Evolutionary conservation across 1,140 invertebrate species (phyloP).

Genomic region (Tetramorium simillimum): DNA sequence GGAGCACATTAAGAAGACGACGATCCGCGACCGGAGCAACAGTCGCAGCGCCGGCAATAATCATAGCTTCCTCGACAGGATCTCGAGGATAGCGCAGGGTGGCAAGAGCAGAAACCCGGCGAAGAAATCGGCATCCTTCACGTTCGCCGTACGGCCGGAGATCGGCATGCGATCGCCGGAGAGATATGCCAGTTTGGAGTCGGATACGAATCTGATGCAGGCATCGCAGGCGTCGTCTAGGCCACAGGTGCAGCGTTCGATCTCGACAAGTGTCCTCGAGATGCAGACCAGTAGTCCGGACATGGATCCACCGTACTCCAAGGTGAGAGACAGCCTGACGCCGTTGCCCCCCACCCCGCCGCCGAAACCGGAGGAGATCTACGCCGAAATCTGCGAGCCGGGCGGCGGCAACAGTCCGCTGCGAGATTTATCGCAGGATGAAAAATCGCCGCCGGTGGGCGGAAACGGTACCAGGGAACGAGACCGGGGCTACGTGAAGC

Average conservation of each 20-base stretch:
- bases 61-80: slow-evolving; percentile 79
- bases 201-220: slow-evolving; percentile 79
- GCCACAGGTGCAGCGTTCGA: slow-evolving; percentile 82
- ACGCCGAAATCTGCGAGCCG: slow-evolving; percentile 82
- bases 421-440: slow-evolving; percentile 70
- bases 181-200: slow-evolving; percentile 82
- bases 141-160: slow-evolving; percentile 82
- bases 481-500: slow-evolving; percentile 80
- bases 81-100: slow-evolving; percentile 83
- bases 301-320: slow-evolving; percentile 83
- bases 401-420: slow-evolving; percentile 51
- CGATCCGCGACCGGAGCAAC: slow-evolving; percentile 81
- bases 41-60: slow-evolving; percentile 71
- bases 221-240: slow-evolving; percentile 63
- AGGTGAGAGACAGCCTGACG: slow-evolving; percentile 82
- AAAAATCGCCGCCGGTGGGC: slow-evolving; percentile 64
- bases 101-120: slow-evolving; percentile 81
- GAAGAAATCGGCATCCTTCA: slow-evolving; percentile 83
- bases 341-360: slow-evolving; percentile 80
- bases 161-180: slow-evolving; percentile 82
- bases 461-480: slow-evolving; percentile 74
- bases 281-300: slow-evolving; percentile 75
- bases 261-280: slow-evolving; percentile 82
- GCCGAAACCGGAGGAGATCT: slow-evolving; percentile 79
- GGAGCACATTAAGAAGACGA: slow-evolving; percentile 82